Base-by-base conservation (phyloP, 92 coral and sea anemone species). In the Paragorgia papillata region DNA sequence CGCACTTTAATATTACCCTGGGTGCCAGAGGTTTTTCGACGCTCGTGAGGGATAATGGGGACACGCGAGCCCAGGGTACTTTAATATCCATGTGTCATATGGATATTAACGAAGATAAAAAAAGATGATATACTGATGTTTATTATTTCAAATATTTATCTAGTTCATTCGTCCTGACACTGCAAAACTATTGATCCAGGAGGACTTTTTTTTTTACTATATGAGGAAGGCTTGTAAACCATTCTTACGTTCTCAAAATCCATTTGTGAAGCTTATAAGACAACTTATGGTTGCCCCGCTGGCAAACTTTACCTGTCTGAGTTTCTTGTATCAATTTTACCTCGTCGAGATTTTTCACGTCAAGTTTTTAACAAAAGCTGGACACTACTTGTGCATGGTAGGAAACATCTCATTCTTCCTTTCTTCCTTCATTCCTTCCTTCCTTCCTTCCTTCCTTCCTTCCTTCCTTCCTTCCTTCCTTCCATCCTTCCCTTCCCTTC, bases 311-410 rank as follows among this genome's bases (percentile, higher is more conserved):
- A 89, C 97, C 1, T 87, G 88, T 22, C 48, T 89, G 0, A 92
- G 97, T 48, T 90, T 92, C 26, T 80, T 89, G 82, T 92, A 87
- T 44, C 97, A 92, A 82, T 84, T 92, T 28, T 92, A 92, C 71
- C 57, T 92, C 57, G 30, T 41, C 1, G 97, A 92, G 70, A 85
- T 92, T 32, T 92, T 92, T 79, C 97, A 92, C 76, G 74, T 86
- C 12, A 85, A 61, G 39, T 92, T 92, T 57, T 26, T 31, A 56
- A 92, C 96, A 27, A 68, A 84, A 62, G 69, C 86, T 37, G 82
- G 86, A 3, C 97, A 92, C 77, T 87, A 92, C 49, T 17, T 83
- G 7, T 85, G 66, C 77, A 89, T 92, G 97, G 97, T 92, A 61
- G 14, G 92, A 25, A 7, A 51, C 10, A 7, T 25, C 9, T 30